Conservation (phyloP, 2,888 invertebrate species). For the Axea sp. region DNA sequence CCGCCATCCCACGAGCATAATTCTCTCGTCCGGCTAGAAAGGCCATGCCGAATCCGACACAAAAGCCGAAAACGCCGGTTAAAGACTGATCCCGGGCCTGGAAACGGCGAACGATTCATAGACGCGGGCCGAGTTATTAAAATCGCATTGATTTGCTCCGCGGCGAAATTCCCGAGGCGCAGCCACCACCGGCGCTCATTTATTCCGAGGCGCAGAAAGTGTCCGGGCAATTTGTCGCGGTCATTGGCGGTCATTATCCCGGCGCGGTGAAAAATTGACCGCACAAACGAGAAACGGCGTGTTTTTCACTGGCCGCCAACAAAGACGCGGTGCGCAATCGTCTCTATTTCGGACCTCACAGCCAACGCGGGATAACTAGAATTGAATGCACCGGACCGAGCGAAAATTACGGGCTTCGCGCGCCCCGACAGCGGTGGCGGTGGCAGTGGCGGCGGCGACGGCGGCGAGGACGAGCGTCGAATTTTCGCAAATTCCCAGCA, state of each 20-base stretch:
- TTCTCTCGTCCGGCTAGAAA: not conserved
- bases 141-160: no score
- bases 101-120: slow-evolving; percentile 29
- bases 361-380: slow-evolving; percentile 67
- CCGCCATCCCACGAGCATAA: not conserved
- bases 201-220: slow-evolving; percentile 24
- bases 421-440: no score
- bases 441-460: no score
- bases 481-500: slow-evolving; percentile 64
- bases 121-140: slow-evolving; percentile 18
- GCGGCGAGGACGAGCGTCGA: slow-evolving; percentile 26
- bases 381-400: slow-evolving; percentile 68
- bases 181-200: slow-evolving; percentile 39
- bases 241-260: slow-evolving; percentile 71
- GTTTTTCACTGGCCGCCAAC: slow-evolving; percentile 45
- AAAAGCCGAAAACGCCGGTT: slow-evolving; percentile 1
- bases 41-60: slow-evolving; percentile 8
- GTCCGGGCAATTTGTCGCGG: slow-evolving; percentile 70
- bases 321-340: slow-evolving; percentile 37
- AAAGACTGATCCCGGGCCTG: slow-evolving; percentile 8
- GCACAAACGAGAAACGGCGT: slow-evolving; percentile 48
- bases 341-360: slow-evolving; percentile 59
- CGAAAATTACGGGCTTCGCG: slow-evolving; percentile 66
- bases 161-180: no score
- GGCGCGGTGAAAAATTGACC: slow-evolving; percentile 67